These are phyloP conservation scores for Isotomurus palustris DNA, from an alignment of 2,888 invertebrate species.

Conservation along the genomic window DNA sequence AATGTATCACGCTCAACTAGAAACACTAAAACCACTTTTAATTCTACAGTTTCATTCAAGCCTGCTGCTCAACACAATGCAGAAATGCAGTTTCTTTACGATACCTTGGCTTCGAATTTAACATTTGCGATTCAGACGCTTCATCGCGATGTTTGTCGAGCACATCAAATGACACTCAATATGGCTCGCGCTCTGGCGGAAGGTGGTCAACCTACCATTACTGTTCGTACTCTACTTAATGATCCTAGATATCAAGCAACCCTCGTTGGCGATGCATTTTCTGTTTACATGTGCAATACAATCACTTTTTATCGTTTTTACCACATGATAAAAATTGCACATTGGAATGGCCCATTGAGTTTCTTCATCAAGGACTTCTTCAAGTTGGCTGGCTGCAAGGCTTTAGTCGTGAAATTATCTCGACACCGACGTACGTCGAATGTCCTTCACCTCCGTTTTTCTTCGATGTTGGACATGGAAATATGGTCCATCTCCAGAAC, in stretches of 20 bases:
- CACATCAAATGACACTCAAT: constrained; percentile 3
- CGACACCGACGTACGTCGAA: neutral
- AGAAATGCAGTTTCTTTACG: constrained; percentile 3
- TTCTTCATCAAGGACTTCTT: no score
- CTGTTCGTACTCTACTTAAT: constrained; percentile 1
- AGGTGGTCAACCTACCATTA: constrained; percentile 2
- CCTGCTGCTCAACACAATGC: neutral
- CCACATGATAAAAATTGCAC: no score
- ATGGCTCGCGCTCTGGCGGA: constrained; percentile 10
- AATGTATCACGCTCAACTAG: no score
- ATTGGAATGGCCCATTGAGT: no score
- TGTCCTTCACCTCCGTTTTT: no score
- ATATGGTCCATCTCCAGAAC: no score
- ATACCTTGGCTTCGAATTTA: neutral
- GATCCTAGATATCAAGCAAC: neutral
- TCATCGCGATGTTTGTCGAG: constrained; percentile 4
- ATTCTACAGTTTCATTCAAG: no score
- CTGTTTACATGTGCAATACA: constrained; percentile 5
- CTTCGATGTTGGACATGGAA: no score
- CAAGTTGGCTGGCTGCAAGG: constrained; percentile 2
- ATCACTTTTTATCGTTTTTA: constrained; percentile 9
- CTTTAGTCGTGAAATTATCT: constrained; percentile 7
- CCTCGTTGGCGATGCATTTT: constrained; percentile 11
- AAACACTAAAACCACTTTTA: no score
- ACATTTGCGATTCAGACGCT: constrained; percentile 9